These are phyloP conservation scores for Protonemura montana DNA, from an alignment of 2,888 invertebrate genomes.

Conservation along the genomic window DNA sequence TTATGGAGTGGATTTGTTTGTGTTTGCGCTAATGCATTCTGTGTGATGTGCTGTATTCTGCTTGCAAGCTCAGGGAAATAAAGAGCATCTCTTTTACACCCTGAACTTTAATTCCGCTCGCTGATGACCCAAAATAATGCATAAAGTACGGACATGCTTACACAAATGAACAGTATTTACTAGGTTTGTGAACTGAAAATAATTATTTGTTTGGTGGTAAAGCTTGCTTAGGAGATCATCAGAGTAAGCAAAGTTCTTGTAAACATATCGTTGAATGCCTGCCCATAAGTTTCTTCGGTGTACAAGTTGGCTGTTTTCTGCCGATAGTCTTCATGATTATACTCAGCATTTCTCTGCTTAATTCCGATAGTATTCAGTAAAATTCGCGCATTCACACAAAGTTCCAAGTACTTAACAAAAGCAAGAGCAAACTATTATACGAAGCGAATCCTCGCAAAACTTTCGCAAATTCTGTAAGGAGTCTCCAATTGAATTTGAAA, in stretches of 20 bases:
- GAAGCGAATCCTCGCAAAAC: conserved; percentile 15
- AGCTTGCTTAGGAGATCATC: background rate
- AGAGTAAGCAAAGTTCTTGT: background rate
- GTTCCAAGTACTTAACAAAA: conserved; percentile 10
- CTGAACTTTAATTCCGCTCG: background rate
- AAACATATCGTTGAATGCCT: background rate
- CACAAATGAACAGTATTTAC: background rate
- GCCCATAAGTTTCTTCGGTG: background rate
- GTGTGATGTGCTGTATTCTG: background rate
- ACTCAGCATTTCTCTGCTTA: background rate
- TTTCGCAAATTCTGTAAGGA: conserved; percentile 27
- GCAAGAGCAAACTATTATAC: conserved; percentile 27
- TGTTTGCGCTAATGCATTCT: background rate
- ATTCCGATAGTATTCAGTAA: conserved; percentile 28
- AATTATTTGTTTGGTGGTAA: background rate
- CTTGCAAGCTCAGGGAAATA: background rate
- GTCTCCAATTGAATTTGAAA: conserved; percentile 17
- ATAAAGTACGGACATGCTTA: background rate
- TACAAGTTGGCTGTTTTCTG: background rate
- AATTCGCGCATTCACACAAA: conserved; percentile 16
- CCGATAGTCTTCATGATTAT: background rate
- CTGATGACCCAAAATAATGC: background rate
- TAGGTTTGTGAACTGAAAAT: background rate
- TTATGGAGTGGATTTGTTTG: background rate
- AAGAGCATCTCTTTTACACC: background rate